Conservation (phyloP, 2,888 invertebrate genomes). For the Drosophila macrospina region DNA sequence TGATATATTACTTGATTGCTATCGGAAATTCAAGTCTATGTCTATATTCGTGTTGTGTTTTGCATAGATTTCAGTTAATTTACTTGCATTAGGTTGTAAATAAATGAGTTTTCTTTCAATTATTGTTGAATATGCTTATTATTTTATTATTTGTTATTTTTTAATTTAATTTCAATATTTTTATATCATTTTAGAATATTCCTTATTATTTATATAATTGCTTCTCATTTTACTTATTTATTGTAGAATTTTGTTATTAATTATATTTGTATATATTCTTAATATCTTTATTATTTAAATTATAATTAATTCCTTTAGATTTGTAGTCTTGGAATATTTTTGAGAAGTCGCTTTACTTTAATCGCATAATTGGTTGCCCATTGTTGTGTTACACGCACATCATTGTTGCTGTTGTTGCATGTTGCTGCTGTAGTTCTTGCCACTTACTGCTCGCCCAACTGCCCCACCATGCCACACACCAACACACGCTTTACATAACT, state of each 20-base stretch:
- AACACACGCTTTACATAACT: slow-evolving; percentile 74
- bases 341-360: slow-evolving; percentile 1
- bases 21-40: neutral
- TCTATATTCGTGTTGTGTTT: neutral
- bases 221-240: too few relatives aligned
- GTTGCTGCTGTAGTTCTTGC: slow-evolving; percentile 7
- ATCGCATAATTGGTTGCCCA: slow-evolving; percentile 4
- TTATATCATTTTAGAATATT: too few relatives aligned
- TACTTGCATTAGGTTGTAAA: neutral
- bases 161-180: too few relatives aligned
- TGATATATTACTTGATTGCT: slow-evolving; percentile 16
- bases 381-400: slow-evolving; percentile 22
- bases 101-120: neutral
- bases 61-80: neutral
- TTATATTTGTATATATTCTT: neutral
- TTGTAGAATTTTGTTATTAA: neutral
- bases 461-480: slow-evolving; percentile 11
- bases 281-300: neutral
- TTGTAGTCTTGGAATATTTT: neutral
- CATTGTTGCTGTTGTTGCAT: slow-evolving; percentile 25
- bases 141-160: neutral
- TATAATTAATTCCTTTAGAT: neutral
- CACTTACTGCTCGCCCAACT: slow-evolving; percentile 11
- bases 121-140: neutral
- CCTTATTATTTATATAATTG: too few relatives aligned